Conservation (phyloP, 2,888 invertebrate genomes). For the Cheilosia impressa region DNA sequence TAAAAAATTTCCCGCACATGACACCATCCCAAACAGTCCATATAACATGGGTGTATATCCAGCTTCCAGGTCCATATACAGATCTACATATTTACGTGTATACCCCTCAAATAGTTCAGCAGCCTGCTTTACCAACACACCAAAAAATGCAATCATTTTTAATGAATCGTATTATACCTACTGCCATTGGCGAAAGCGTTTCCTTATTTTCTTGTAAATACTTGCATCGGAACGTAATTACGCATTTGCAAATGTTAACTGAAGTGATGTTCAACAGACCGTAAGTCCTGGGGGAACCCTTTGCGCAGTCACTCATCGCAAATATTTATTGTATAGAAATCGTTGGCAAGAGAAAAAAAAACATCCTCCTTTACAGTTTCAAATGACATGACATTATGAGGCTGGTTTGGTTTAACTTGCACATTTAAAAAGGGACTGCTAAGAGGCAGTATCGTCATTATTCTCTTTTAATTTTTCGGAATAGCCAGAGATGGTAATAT, state of each 20-base stretch:
- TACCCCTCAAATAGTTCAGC: no score
- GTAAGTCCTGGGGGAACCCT: slow-evolving; percentile 6
- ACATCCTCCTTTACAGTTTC: background rate
- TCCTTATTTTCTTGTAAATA: background rate
- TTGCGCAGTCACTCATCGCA: background rate
- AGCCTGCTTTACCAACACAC: no score
- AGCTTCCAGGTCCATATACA: no score
- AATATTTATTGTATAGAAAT: background rate
- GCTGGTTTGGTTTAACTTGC: background rate
- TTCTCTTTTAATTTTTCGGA: background rate
- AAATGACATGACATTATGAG: background rate
- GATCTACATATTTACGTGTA: no score
- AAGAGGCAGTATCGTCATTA: background rate
- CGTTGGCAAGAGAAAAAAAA: background rate
- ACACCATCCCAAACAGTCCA: no score
- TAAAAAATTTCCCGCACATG: no score
- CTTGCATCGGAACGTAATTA: background rate
- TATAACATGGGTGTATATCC: no score
- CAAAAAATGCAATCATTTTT: no score
- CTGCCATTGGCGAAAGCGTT: background rate
- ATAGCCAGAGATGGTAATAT: background rate
- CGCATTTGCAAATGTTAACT: background rate
- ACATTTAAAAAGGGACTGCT: background rate
- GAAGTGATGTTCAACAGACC: slow-evolving; percentile 20
- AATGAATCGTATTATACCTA: no score